Evolutionary conservation across 1,140 invertebrate genomes (phyloP), one percentile per base, ranked within the genome.

Genomic region (Brachionus asplanchnoidis): DNA sequence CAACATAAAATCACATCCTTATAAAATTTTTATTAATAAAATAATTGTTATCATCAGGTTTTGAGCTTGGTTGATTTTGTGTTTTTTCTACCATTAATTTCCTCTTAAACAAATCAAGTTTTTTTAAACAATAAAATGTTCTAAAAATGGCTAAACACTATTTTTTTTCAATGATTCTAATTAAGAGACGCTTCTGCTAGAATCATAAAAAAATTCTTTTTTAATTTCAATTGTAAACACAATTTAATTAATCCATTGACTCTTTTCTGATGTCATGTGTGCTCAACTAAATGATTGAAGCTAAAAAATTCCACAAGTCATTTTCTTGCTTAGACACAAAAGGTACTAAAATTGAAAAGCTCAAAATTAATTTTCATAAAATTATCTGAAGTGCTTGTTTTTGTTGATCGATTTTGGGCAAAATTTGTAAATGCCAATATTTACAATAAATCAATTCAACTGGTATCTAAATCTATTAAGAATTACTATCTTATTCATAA

Each of bases 401-500:
- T 60, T 60, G n/a, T 60, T 60, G 53, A 60, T 20, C 53, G 53
- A 60, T 32, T 40, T 23, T n/a, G 23, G 12, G 32, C 66, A 68
- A 32, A 42, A 73, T 42, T 17, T 73, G n/a, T 14, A 73, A 73
- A 73, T 73, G 36, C 68, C 68, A 73, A 73, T 42, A 73, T 73
- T 73, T 44, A 73, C 36, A 73, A 73, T 40, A 73, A 73, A 73
- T 42, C 68, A 73, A 42, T 73, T 42, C 68, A 11, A 40, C n/a
- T 20, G n/a, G 42, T 23, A 17, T 17, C 9, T 17, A 73, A 73
- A 11, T 70, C 32, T 70, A 70, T 70, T 32, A 70, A 70, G 66
- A 73, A 73, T 73, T 73, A 73, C 68, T 73, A 73, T 73, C 68
- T 73, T 8, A 73, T 73, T 73, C 40, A 73, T 73, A 68, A 68